These are phyloP conservation scores for Astyanax mexicanus DNA, from an alignment of 2,797 vertebrate species.

Conservation along the genomic window DNA sequence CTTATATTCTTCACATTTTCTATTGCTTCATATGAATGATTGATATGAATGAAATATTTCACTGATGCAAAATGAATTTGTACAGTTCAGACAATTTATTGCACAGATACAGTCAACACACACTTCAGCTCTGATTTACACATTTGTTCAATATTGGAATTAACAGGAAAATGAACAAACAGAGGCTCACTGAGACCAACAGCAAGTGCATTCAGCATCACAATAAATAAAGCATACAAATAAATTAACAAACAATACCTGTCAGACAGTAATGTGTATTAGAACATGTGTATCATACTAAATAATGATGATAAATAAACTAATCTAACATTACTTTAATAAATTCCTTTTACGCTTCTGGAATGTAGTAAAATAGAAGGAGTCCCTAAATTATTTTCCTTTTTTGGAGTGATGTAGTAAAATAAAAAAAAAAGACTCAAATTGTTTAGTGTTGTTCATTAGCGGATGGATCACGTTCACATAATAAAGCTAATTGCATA, in stretches of 20 bases:
- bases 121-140: neutral
- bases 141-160: slow-evolving; percentile 4
- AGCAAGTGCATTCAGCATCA: slow-evolving; percentile 21
- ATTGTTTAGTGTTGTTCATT: slow-evolving; percentile 25
- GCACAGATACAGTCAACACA: slow-evolving; percentile 53
- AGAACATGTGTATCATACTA: too few species aligned
- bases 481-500: too few species aligned
- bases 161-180: neutral
- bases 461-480: too few species aligned
- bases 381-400: neutral
- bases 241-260: slow-evolving; percentile 30
- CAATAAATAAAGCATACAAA: slow-evolving; percentile 37
- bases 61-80: neutral
- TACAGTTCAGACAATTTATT: slow-evolving; percentile 30
- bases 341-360: neutral
- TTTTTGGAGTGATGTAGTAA: neutral
- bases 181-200: neutral
- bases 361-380: neutral
- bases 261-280: neutral
- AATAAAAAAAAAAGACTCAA: slow-evolving; percentile 1
- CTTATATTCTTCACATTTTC: too few species aligned
- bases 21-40: neutral
- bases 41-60: neutral
- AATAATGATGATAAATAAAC: neutral
- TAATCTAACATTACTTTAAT: neutral